phyloP scores from a whole-genome alignment of 2,113 vertebrate species.

The Podarcis muralis region DNA sequence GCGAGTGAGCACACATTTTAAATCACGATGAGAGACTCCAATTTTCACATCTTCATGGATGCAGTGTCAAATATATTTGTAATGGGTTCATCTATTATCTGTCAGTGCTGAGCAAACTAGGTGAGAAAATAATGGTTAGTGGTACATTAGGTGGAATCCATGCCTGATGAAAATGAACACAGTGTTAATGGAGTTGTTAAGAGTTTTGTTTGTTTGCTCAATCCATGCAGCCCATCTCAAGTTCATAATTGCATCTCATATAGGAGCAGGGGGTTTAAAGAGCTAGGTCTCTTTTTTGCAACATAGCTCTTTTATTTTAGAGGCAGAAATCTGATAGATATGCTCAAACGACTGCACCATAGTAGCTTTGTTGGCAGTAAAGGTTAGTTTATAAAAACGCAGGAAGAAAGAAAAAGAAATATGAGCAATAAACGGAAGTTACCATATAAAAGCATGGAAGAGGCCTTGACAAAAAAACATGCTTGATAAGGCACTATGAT shows the following conservation, averaged over 20 bases:
- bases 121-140: slow-evolving; percentile 72
- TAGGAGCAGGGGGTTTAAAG: not conserved
- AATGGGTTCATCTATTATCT: slow-evolving; percentile 76
- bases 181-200: slow-evolving; percentile 45
- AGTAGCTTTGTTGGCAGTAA: not conserved
- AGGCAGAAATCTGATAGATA: slow-evolving; percentile 16
- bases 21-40: slow-evolving; percentile 60
- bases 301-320: slow-evolving; percentile 29
- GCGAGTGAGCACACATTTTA: slow-evolving; percentile 62
- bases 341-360: not conserved
- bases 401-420: not conserved
- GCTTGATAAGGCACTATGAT: not conserved
- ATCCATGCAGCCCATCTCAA: slow-evolving; percentile 38
- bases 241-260: slow-evolving; percentile 25
- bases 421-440: not conserved
- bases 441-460: not conserved
- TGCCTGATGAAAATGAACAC: slow-evolving; percentile 57
- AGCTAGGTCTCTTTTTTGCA: not conserved
- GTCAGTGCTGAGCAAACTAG: slow-evolving; percentile 64
- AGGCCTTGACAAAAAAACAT: not conserved
- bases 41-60: slow-evolving; percentile 63
- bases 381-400: not conserved
- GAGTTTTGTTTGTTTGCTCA: slow-evolving; percentile 49
- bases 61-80: slow-evolving; percentile 70
- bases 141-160: slow-evolving; percentile 60